A percentile compares a stretch with the other conserved stretches of the same genome.
These are phyloP conservation scores for Chrysaora quinquecirrha DNA, from an alignment of 30 jellyfish, hydroid and myxozoan species.

Conservation along the genomic window DNA sequence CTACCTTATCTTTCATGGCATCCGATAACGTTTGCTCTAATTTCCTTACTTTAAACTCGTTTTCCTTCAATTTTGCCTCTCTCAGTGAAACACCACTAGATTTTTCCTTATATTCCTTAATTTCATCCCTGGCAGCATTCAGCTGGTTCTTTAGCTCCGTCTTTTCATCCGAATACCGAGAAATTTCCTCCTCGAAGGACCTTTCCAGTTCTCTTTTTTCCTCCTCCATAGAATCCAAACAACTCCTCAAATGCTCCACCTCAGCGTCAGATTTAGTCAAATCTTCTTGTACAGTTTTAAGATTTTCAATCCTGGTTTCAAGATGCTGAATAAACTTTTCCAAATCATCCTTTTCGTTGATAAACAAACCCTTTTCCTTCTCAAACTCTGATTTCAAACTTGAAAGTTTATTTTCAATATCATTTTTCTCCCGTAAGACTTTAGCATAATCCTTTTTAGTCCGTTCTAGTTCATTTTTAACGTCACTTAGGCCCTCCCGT, in stretches of 20 bases:
- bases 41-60: neutral
- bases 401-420: neutral
- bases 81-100: neutral
- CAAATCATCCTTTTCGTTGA: conserved; percentile 2
- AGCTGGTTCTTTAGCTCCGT: neutral
- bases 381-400: conserved; percentile 9
- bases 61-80: neutral
- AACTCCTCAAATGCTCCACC: conserved; percentile 8
- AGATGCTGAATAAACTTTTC: conserved; percentile 16
- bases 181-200: neutral
- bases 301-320: neutral
- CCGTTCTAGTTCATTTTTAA: neutral
- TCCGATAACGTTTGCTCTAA: neutral
- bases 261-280: conserved; percentile 1
- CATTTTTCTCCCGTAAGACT: neutral
- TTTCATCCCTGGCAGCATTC: neutral
- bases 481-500: neutral
- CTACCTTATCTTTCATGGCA: neutral
- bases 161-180: neutral
- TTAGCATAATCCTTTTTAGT: neutral
- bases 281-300: conserved; percentile 16
- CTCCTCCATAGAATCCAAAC: neutral
- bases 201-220: conserved; percentile 2
- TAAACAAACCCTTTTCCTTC: conserved; percentile 8
- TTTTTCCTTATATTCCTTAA: neutral